phyloP scores from a whole-genome alignment of 2,113 vertebrate species.

The Australoheros scitulus region DNA sequence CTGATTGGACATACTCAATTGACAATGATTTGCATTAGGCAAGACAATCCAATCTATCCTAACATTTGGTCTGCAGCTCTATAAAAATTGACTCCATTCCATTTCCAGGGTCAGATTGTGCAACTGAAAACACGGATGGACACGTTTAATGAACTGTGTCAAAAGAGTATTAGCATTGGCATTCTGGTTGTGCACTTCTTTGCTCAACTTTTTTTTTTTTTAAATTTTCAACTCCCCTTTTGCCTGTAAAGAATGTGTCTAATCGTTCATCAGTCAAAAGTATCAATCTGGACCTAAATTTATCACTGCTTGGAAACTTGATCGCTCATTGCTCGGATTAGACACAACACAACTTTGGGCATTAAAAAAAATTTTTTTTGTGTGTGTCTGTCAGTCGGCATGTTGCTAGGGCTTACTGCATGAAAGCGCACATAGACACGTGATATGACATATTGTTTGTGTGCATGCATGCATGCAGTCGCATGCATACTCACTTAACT shows the following conservation, averaged over 20 bases:
- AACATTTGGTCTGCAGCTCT: conserved; percentile 40
- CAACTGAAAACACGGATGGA: neutral
- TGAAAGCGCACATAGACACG: conserved; percentile 6
- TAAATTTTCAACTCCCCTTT: neutral
- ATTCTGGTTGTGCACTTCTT: neutral
- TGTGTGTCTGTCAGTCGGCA: neutral
- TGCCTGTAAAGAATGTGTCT: neutral
- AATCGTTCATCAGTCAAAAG: conserved; percentile 17
- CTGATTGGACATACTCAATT: conserved; percentile 49
- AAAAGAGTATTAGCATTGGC: neutral
- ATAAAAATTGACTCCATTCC: conserved; percentile 41
- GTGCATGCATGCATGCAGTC: conserved; percentile 21
- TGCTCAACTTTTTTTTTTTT: neutral
- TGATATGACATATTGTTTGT: conserved; percentile 7
- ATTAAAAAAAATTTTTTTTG: conserved; percentile 12
- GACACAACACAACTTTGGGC: conserved; percentile 16
- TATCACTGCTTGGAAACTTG: conserved; percentile 42
- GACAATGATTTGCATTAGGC: conserved; percentile 59
- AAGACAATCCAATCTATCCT: conserved; percentile 39
- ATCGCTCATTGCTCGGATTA: conserved; percentile 61
- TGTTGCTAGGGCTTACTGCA: conserved; percentile 1
- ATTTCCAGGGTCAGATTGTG: conserved; percentile 26
- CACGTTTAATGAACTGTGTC: neutral
- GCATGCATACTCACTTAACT: conserved; percentile 3
- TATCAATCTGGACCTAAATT: conserved; percentile 46